Conservation (phyloP, 2,888 invertebrate genomes). For the Cephalotes varians region DNA sequence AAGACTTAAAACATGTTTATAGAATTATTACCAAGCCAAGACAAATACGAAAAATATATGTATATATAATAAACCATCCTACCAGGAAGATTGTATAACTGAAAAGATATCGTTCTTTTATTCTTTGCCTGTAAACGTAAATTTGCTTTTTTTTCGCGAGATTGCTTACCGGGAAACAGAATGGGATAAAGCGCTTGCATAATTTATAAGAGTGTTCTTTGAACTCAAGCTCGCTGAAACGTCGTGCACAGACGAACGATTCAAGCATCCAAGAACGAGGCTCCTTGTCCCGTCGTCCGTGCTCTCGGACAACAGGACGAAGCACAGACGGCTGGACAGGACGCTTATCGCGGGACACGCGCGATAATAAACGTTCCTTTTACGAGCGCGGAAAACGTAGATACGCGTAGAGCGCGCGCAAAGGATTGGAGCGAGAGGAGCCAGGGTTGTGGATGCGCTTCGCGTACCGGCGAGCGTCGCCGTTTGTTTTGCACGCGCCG, state of each 20-base stretch:
- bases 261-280: constrained; percentile 40
- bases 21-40: neutral
- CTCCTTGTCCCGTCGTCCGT: constrained; percentile 55
- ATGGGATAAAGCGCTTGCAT: constrained; percentile 21
- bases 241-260: constrained; percentile 45
- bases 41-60: neutral
- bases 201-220: constrained; percentile 30
- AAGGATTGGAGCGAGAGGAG: constrained; percentile 34
- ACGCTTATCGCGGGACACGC: constrained; percentile 74
- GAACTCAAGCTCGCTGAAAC: neutral
- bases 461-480: constrained; percentile 59
- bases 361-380: constrained; percentile 80
- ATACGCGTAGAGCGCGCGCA: constrained; percentile 45
- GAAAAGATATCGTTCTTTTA: neutral
- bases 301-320: constrained; percentile 51
- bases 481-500: constrained; percentile 77
- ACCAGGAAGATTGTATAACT: neutral
- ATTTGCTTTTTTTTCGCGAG: constrained; percentile 2
- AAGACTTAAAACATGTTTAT: constrained; percentile 22
- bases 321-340: constrained; percentile 46
- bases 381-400: constrained; percentile 75
- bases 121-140: constrained; percentile 35
- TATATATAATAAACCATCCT: neutral
- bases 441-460: constrained; percentile 44
- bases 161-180: constrained; percentile 3